Conservation (phyloP, 2,888 invertebrate genomes). For the Euphydryas editha region DNA sequence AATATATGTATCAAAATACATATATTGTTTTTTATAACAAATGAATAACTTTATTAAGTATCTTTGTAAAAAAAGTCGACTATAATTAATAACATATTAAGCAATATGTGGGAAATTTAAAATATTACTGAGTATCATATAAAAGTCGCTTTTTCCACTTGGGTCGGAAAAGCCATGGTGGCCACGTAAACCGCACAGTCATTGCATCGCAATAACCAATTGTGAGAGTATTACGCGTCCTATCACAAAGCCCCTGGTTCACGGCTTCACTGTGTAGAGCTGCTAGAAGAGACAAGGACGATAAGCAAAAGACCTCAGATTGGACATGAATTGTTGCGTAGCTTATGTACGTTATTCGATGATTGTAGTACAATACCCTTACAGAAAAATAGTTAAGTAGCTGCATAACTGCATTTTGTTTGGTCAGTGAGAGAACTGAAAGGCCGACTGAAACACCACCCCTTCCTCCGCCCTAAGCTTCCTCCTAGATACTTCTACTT, state of each 20-base stretch:
- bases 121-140: constrained; percentile 37
- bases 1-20: background rate
- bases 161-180: constrained; percentile 60
- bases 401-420: too few relatives aligned
- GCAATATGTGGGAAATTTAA: constrained; percentile 27
- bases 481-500: too few relatives aligned
- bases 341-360: too few relatives aligned
- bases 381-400: too few relatives aligned
- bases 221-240: constrained; percentile 82
- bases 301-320: background rate
- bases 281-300: constrained; percentile 30
- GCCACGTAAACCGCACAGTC: constrained; percentile 76
- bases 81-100: background rate
- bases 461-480: too few relatives aligned
- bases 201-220: constrained; percentile 83
- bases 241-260: constrained; percentile 76
- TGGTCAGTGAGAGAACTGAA: too few relatives aligned
- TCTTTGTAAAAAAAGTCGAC: background rate
- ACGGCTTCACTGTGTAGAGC: constrained; percentile 51
- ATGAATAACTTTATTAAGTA: background rate
- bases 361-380: too few relatives aligned
- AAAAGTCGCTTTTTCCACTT: constrained; percentile 58
- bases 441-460: too few relatives aligned
- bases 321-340: background rate
- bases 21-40: background rate